These are phyloP conservation scores for Apogon hyalosoma DNA, from an alignment of 2,797 vertebrate genomes.

Conservation along the genomic window DNA sequence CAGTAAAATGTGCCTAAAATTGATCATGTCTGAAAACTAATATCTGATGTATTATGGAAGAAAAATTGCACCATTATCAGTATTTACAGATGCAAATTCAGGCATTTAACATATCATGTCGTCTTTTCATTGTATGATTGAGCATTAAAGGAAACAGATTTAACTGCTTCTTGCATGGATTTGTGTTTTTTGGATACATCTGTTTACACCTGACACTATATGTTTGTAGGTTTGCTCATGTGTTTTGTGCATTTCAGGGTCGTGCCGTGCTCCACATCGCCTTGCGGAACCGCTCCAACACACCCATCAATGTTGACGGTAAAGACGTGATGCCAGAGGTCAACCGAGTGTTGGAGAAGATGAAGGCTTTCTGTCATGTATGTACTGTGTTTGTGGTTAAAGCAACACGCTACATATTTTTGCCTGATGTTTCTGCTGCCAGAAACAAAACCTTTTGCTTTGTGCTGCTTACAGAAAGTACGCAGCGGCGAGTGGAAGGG, in stretches of 20 bases:
- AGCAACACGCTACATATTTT: neutral
- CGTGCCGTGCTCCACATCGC: conserved; percentile 95
- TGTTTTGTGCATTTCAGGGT: conserved; percentile 76
- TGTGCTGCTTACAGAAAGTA: conserved; percentile 83
- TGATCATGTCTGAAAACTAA: too few relatives aligned
- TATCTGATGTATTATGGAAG: too few relatives aligned
- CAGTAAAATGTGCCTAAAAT: too few relatives aligned
- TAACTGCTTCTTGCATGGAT: too few relatives aligned
- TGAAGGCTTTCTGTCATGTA: conserved; percentile 95
- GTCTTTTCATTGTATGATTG: too few relatives aligned
- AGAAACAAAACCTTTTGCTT: neutral
- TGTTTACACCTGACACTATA: neutral
- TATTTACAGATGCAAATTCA: too few relatives aligned
- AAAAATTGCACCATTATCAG: too few relatives aligned
- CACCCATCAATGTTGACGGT: conserved; percentile 87
- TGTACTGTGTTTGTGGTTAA: conserved; percentile 9
- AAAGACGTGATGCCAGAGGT: conserved; percentile 95
- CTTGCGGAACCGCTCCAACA: conserved; percentile 92
- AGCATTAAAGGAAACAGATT: too few relatives aligned
- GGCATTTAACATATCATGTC: too few relatives aligned
- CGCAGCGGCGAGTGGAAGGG: conserved; percentile 96
- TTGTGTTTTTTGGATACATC: too few relatives aligned
- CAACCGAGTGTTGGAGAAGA: conserved; percentile 93
- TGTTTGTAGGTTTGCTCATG: neutral
- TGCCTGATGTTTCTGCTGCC: neutral